Conservation (phyloP, 37 sponge, comb jelly and placozoan species). For the Agelas oroides region DNA sequence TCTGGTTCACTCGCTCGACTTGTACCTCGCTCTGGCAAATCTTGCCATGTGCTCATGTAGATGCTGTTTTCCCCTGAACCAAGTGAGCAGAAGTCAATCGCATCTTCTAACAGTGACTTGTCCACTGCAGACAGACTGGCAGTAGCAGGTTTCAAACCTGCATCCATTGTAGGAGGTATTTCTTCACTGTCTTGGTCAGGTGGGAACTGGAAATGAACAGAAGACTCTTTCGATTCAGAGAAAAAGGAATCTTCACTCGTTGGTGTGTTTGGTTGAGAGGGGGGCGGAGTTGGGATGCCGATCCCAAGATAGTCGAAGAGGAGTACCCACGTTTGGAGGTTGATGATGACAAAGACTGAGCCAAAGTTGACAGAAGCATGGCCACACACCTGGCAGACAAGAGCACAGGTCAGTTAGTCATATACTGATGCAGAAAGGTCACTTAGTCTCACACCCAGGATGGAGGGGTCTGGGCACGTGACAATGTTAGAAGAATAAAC, state of each 20-base stretch:
- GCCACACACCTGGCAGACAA: conserved; percentile 27
- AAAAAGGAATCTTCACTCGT: too few species aligned
- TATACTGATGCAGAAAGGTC: neutral
- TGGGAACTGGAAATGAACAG: neutral
- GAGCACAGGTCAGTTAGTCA: neutral
- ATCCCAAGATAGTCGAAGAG: conserved; percentile 96
- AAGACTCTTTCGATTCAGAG: neutral
- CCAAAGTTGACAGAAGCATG: conserved; percentile 88
- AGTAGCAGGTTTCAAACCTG: too few species aligned
- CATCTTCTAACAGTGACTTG: conserved; percentile 20
- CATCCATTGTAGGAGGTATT: neutral
- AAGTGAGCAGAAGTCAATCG: conserved; percentile 19
- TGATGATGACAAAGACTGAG: conserved; percentile 83
- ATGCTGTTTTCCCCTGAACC: neutral
- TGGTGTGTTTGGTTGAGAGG: conserved; percentile 28
- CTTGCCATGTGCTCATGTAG: neutral
- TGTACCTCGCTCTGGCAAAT: too few species aligned
- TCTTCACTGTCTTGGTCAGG: neutral
- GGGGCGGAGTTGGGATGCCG: conserved; percentile 82
- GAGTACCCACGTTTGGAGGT: conserved; percentile 96
- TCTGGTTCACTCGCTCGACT: too few species aligned
- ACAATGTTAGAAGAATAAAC: too few species aligned
- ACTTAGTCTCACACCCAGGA: too few species aligned
- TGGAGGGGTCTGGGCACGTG: too few species aligned
- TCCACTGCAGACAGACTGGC: neutral